These are phyloP conservation scores for Maniola hyperantus DNA, from an alignment of 2,888 invertebrate genomes.

Conservation along the genomic window DNA sequence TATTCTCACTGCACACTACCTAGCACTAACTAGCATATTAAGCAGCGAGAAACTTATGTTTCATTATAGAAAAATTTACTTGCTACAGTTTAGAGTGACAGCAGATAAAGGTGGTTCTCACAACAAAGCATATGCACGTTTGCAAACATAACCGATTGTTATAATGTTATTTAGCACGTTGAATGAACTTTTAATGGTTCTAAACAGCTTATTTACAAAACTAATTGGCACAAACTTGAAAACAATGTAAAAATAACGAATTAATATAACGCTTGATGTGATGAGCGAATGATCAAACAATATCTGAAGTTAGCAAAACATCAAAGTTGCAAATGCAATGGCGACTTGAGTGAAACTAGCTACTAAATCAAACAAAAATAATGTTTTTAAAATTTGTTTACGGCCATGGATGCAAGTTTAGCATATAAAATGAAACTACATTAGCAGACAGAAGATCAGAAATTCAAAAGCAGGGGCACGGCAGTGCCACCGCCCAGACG, in stretches of 20 bases:
- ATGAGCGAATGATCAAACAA: conserved; percentile 74
- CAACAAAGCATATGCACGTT: conserved; percentile 82
- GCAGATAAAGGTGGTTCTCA: conserved; percentile 82
- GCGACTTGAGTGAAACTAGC: conserved; percentile 47
- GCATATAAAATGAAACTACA: too few species aligned
- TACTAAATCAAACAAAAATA: not conserved
- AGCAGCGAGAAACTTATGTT: conserved; percentile 66
- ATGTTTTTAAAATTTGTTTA: not conserved
- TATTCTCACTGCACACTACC: conserved; percentile 41
- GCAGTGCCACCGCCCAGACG: too few species aligned
- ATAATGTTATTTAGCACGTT: conserved; percentile 54
- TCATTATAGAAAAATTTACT: conserved; percentile 77
- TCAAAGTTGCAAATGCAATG: conserved; percentile 54
- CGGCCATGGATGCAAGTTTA: too few species aligned
- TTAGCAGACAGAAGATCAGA: too few species aligned
- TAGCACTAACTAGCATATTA: conserved; percentile 55
- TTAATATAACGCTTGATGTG: conserved; percentile 75
- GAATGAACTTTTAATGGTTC: conserved; percentile 49
- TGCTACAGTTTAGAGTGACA: conserved; percentile 75
- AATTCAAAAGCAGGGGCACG: too few species aligned
- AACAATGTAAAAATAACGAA: conserved; percentile 63
- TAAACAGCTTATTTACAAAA: conserved; percentile 57
- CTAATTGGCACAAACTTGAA: conserved; percentile 69
- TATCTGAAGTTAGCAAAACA: conserved; percentile 69
- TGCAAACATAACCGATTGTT: conserved; percentile 64